Percentiles rank a stretch among this genome's conserved stretches.
Conservation (phyloP, 2,797 vertebrate species). For the Sandelia bainsii region DNA sequence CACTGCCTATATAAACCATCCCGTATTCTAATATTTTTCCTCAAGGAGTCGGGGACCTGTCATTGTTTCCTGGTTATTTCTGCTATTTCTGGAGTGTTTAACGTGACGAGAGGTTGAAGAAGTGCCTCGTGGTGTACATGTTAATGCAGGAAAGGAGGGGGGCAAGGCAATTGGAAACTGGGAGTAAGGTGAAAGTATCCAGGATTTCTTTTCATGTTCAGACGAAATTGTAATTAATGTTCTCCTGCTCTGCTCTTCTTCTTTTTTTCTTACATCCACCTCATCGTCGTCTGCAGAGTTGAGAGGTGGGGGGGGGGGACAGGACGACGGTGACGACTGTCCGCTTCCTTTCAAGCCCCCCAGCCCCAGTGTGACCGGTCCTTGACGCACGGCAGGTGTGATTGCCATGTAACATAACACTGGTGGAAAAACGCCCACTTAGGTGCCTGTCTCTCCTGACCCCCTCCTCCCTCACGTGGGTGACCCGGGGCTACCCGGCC, state of each 20-base stretch:
- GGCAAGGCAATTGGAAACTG: slow-evolving; percentile 68
- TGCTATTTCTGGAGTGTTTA: slow-evolving; percentile 70
- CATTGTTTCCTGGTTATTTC: slow-evolving; percentile 66
- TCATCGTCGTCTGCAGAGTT: slow-evolving; percentile 56
- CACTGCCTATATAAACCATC: slow-evolving; percentile 88
- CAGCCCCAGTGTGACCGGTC: slow-evolving; percentile 58
- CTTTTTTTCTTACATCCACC: slow-evolving; percentile 31
- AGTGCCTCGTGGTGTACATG: slow-evolving; percentile 83
- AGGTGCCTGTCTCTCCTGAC: slow-evolving; percentile 80
- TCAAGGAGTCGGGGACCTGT: slow-evolving; percentile 70
- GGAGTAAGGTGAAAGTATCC: slow-evolving; percentile 79
- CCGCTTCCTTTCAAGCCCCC: slow-evolving; percentile 57
- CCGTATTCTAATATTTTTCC: slow-evolving; percentile 82
- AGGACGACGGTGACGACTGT: slow-evolving; percentile 64
- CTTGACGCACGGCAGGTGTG: slow-evolving; percentile 81
- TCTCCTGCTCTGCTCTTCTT: slow-evolving; percentile 40
- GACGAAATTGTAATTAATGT: slow-evolving; percentile 56
- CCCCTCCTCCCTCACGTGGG: slow-evolving; percentile 82
- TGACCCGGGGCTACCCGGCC: slow-evolving; percentile 84
- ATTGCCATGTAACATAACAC: slow-evolving; percentile 84
- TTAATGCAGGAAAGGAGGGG: slow-evolving; percentile 81
- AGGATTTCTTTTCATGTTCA: slow-evolving; percentile 70
- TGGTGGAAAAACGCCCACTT: slow-evolving; percentile 76
- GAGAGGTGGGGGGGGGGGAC: slow-evolving; percentile 13
- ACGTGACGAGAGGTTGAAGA: slow-evolving; percentile 73